Evolutionary conservation across 2,113 vertebrate species (phyloP).

Genomic region (Corythaeola cristata): DNA sequence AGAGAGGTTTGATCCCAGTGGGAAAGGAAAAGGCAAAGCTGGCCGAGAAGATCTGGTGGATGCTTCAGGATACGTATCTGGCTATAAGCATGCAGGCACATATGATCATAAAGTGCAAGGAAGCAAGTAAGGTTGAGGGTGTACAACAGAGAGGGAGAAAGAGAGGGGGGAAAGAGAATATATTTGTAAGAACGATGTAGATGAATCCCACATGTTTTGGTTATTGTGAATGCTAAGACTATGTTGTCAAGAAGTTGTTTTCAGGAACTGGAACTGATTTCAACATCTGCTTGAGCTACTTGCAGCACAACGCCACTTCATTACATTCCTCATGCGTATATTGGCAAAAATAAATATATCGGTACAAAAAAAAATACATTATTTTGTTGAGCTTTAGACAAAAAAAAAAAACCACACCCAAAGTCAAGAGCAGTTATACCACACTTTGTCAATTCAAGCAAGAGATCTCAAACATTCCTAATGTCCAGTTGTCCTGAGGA

Average conservation of each 20-base stretch:
- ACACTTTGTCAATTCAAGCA: conserved; percentile 2
- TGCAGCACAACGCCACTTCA: conserved; percentile 64
- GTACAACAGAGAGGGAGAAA: not conserved
- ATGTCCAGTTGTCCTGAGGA: not conserved
- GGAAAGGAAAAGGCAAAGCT: conserved; percentile 91
- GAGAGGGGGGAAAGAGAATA: not conserved
- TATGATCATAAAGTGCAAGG: conserved; percentile 94
- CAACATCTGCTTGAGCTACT: conserved; percentile 65
- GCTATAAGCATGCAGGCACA: conserved; percentile 93
- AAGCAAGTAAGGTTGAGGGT: conserved; percentile 71
- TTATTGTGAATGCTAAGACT: conserved; percentile 59
- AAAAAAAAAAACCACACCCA: not conserved
- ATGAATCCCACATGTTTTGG: conserved; percentile 48
- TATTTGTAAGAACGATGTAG: conserved; percentile 39
- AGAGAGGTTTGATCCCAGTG: conserved; percentile 90
- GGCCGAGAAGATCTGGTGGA: conserved; percentile 93
- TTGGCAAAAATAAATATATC: conserved; percentile 46
- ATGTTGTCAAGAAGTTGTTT: conserved; percentile 57
- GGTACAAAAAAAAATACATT: not conserved
- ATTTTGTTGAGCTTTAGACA: not conserved
- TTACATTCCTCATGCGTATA: conserved; percentile 76
- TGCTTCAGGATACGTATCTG: conserved; percentile 90
- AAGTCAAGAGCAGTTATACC: conserved; percentile 1
- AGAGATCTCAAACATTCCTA: conserved; percentile 63
- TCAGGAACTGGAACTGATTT: conserved; percentile 70